These are phyloP conservation scores for Leucoraja ocellata DNA, from an alignment of 2,797 vertebrate genomes.

Conservation along the genomic window DNA sequence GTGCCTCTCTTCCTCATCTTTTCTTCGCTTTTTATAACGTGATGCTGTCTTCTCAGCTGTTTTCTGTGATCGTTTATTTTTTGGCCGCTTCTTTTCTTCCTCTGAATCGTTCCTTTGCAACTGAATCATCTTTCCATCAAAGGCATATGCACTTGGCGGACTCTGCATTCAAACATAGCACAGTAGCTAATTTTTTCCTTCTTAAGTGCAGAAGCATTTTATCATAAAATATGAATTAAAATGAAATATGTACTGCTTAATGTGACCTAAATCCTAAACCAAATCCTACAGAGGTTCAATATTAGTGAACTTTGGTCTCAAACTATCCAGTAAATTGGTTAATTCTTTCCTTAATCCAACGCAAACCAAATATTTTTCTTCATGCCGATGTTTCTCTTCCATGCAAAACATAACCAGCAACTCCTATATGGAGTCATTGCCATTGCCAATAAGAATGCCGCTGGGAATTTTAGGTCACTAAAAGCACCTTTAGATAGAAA, in stretches of 20 bases:
- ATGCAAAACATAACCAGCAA: neutral
- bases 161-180: conserved; percentile 51
- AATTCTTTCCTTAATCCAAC: neutral
- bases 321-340: neutral
- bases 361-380: neutral
- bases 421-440: neutral
- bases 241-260: neutral
- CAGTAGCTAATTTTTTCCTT: neutral
- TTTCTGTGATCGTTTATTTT: conserved; percentile 80
- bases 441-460: neutral
- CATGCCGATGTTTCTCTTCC: neutral
- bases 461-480: neutral
- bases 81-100: conserved; percentile 83
- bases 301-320: neutral
- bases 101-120: conserved; percentile 63
- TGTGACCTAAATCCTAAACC: neutral
- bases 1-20: conserved; percentile 87
- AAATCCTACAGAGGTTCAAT: neutral
- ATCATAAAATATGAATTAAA: neutral
- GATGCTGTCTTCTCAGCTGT: conserved; percentile 78
- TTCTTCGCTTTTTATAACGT: conserved; percentile 91
- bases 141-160: conserved; percentile 41
- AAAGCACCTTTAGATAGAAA: neutral
- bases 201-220: neutral
- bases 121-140: conserved; percentile 69